Evolutionary conservation across 2,888 invertebrate genomes (phyloP).

Genomic region (Luffia ferchaultella): DNA sequence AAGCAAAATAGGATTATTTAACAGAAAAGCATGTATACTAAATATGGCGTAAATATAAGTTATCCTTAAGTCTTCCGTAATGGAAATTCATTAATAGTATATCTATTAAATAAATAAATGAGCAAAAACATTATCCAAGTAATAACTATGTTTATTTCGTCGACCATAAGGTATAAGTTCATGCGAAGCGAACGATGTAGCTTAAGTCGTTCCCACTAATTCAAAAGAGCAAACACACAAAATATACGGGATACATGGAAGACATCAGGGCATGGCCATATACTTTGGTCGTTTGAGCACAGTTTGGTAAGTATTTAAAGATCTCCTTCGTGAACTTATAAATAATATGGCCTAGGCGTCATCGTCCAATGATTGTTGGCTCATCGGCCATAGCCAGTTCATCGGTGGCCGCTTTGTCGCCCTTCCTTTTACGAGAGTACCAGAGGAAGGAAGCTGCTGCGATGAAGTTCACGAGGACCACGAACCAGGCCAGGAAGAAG

Average conservation of each 20-base stretch:
- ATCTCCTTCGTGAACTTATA: constrained; percentile 10
- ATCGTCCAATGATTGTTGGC: constrained; percentile 80
- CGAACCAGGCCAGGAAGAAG: constrained; percentile 79
- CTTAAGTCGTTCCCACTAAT: background rate
- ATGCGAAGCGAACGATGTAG: background rate
- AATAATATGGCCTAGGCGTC: constrained; percentile 25
- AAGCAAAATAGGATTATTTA: no score
- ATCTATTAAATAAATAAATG: background rate
- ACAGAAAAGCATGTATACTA: no score
- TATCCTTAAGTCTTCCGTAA: constrained; percentile 3
- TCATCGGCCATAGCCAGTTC: constrained; percentile 87
- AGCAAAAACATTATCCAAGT: background rate
- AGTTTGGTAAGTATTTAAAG: constrained; percentile 44
- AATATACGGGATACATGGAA: constrained; percentile 30
- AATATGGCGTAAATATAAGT: no score
- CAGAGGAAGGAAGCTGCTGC: constrained; percentile 79
- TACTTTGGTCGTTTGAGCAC: constrained; percentile 61
- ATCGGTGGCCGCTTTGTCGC: constrained; percentile 82
- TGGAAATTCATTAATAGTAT: no score
- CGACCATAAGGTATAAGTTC: background rate
- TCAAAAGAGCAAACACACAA: background rate
- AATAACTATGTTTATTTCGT: background rate
- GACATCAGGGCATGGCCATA: constrained; percentile 40
- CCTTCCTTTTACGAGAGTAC: constrained; percentile 86
- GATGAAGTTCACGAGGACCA: constrained; percentile 73